phyloP scores from a whole-genome alignment of 2,888 invertebrate genomes.

The Nephrotoma guestfalica region DNA sequence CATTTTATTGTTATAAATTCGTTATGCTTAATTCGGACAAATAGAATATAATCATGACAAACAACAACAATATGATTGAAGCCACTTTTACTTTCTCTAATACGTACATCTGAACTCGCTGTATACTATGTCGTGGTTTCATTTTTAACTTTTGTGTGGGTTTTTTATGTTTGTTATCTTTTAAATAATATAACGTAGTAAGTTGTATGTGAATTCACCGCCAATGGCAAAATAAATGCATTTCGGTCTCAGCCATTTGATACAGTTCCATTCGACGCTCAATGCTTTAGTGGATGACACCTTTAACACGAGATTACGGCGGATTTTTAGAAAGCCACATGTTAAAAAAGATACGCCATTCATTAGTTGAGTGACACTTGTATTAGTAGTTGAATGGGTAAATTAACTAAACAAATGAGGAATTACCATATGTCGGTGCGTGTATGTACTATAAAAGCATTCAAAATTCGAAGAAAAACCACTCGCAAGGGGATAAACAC shows the following conservation, averaged over 20 bases:
- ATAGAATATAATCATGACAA: not conserved
- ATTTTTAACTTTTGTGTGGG: not conserved
- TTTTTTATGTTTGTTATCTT: not conserved
- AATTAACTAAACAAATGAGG: not conserved
- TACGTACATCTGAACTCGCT: not conserved
- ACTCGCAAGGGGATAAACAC: not conserved
- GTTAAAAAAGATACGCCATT: not conserved
- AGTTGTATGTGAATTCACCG: not conserved
- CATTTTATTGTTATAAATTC: not conserved
- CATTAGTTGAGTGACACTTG: not conserved
- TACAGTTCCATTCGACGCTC: not conserved
- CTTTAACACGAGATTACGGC: not conserved
- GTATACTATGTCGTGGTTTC: not conserved
- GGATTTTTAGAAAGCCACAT: not conserved
- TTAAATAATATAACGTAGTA: not conserved
- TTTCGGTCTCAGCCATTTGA: not conserved
- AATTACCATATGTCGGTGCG: not conserved
- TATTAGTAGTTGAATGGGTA: not conserved
- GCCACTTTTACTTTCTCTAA: not conserved
- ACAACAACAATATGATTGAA: not conserved
- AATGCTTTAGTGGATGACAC: not conserved
- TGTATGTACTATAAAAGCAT: not conserved
- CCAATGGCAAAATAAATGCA: not conserved
- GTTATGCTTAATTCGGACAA: not conserved
- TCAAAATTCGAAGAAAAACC: not conserved